phyloP scores from a whole-genome alignment of 2,888 invertebrate species.

The Acanthacorydalis orientalis region DNA sequence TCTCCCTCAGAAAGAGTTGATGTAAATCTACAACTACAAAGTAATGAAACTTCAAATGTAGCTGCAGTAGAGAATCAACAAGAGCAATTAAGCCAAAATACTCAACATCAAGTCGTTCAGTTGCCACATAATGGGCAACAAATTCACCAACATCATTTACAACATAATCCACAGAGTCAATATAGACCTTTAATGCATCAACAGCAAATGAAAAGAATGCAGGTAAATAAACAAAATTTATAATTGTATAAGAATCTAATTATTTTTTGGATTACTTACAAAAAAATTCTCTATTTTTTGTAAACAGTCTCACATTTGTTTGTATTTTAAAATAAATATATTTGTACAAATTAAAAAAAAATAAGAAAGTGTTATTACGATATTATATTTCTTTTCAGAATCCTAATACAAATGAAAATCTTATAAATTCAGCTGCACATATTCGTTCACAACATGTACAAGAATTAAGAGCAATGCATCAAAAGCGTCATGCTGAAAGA shows the following conservation, averaged over 20 bases:
- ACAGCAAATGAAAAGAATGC: neutral
- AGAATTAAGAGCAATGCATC: constrained; percentile 32
- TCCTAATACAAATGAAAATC: constrained; percentile 1
- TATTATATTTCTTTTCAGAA: neutral
- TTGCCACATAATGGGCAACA: constrained; percentile 3
- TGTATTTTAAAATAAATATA: too few species aligned
- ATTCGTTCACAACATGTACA: constrained; percentile 27
- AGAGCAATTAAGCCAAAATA: constrained; percentile 6
- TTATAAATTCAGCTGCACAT: neutral
- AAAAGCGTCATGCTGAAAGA: constrained; percentile 36
- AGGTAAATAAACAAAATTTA: too few species aligned
- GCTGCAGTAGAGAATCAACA: constrained; percentile 4
- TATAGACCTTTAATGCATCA: constrained; percentile 6
- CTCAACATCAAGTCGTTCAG: too few species aligned
- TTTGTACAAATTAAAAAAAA: neutral
- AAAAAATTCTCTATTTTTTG: too few species aligned
- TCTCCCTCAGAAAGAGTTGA: neutral
- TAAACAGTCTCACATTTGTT: too few species aligned
- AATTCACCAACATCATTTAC: constrained; percentile 8
- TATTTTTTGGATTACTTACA: neutral
- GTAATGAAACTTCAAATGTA: constrained; percentile 2
- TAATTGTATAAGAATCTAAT: neutral
- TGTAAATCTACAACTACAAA: constrained; percentile 2
- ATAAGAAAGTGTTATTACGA: neutral
- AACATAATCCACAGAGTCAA: constrained; percentile 7